These are phyloP conservation scores for Luscinia luscinia DNA, from an alignment of 2,797 vertebrate species.

Conservation along the genomic window DNA sequence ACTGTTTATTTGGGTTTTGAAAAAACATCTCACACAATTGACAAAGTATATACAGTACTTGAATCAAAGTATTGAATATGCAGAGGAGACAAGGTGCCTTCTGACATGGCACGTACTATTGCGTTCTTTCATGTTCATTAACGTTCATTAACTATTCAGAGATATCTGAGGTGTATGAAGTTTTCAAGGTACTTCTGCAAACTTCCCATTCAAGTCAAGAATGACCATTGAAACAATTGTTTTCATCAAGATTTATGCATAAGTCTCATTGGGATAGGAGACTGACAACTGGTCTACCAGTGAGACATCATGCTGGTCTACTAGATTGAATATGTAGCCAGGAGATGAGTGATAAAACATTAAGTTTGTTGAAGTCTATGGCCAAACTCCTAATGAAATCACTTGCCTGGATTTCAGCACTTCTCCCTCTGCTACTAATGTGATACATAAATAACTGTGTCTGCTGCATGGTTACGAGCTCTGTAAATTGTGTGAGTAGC, in stretches of 20 bases:
- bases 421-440: background rate
- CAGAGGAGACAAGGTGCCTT: background rate
- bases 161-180: background rate
- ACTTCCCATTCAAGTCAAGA: background rate
- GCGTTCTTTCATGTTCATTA: background rate
- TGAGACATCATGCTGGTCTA: background rate
- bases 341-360: background rate
- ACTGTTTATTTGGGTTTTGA: background rate
- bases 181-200: constrained; percentile 3
- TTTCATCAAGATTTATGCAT: background rate
- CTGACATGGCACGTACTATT: background rate
- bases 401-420: background rate
- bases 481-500: background rate
- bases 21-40: background rate
- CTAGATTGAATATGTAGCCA: background rate
- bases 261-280: background rate
- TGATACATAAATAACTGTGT: background rate
- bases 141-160: background rate
- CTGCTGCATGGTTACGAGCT: background rate
- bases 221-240: background rate
- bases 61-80: background rate
- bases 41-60: background rate
- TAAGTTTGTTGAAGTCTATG: background rate
- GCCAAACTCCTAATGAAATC: background rate
- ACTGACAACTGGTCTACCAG: background rate